Evolutionary conservation across 2,113 vertebrate species (phyloP).

Genomic region (Bos javanicus): DNA sequence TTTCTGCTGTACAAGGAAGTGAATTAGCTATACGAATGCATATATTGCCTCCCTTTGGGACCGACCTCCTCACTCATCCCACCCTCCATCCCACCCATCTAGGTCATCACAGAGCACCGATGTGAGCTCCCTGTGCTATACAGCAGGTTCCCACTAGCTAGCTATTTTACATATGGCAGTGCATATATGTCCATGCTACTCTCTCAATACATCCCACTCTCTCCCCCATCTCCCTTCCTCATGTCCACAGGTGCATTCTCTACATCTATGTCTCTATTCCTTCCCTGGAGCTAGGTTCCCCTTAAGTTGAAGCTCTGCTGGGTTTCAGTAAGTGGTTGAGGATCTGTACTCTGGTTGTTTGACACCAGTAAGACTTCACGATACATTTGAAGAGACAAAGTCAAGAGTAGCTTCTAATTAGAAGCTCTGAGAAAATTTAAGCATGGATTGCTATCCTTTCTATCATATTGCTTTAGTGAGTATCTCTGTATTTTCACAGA

Average conservation of each 20-base stretch:
- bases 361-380: background rate
- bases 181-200: background rate
- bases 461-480: background rate
- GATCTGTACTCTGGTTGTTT: background rate
- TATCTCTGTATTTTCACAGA: conserved; percentile 8
- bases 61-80: background rate
- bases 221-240: background rate
- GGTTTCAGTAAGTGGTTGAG: background rate
- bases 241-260: background rate
- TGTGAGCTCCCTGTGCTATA: background rate
- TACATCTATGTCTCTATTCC: background rate
- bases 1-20: background rate
- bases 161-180: background rate
- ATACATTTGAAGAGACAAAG: background rate
- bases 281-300: background rate
- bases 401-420: background rate
- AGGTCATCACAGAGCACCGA: background rate
- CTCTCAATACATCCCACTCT: background rate
- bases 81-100: background rate
- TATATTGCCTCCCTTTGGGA: background rate
- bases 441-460: background rate
- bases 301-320: background rate
- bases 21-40: background rate
- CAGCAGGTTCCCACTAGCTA: background rate
- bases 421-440: background rate